Percentiles rank a stretch among this genome's conserved stretches.
Conservation (phyloP, 2,797 vertebrate species). For the Poeciliopsis turneri region DNA sequence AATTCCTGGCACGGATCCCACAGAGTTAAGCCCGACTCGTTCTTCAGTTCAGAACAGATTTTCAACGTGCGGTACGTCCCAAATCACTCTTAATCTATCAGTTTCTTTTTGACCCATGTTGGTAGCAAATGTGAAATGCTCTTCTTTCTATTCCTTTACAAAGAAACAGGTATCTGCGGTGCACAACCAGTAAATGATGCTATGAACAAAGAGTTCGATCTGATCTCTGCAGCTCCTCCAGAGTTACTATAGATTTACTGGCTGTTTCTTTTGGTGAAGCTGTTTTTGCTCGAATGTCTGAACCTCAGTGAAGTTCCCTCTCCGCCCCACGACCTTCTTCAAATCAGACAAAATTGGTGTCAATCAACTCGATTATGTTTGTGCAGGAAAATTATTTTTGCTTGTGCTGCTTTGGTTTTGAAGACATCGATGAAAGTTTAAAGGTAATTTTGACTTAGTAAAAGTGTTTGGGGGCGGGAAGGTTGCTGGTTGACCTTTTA, state of each 20-base stretch:
- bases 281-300: not conserved
- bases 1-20: not conserved
- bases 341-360: no score
- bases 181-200: not conserved
- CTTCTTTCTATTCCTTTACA: not conserved
- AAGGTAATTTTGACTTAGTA: no score
- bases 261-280: not conserved
- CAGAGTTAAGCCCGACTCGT: not conserved
- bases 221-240: not conserved
- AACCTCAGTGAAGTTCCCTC: no score
- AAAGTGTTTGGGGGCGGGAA: no score
- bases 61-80: not conserved
- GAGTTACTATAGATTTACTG: not conserved
- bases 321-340: no score
- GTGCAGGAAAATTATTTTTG: no score
- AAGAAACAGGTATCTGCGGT: not conserved
- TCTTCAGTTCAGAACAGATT: not conserved
- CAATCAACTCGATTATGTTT: no score
- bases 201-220: not conserved
- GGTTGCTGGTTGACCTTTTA: no score
- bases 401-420: no score
- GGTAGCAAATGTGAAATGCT: not conserved
- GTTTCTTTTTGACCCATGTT: not conserved
- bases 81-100: not conserved
- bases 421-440: no score